Conservation (phyloP, 1,140 invertebrate genomes). For the Oreohelix idahoensis region DNA sequence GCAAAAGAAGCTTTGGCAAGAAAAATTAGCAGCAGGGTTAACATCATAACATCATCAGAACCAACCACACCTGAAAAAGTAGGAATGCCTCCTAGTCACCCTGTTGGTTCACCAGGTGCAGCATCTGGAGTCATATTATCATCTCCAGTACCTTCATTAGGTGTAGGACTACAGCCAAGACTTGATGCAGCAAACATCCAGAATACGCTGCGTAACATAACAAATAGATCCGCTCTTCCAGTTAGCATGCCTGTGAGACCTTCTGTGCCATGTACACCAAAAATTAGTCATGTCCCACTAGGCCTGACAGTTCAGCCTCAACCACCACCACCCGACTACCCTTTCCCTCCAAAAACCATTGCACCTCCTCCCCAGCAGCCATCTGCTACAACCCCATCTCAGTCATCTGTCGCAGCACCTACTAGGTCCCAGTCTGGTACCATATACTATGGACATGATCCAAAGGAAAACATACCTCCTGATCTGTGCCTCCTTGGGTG, state of each 20-base stretch:
- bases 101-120: conserved; percentile 29
- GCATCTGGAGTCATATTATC: conserved; percentile 12
- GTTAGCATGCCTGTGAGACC: conserved; percentile 27
- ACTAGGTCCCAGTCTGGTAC: conserved; percentile 76
- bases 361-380: conserved; percentile 32
- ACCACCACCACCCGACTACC: conserved; percentile 44
- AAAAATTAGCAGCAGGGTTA: conserved; percentile 90
- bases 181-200: conserved; percentile 23
- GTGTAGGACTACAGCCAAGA: conserved; percentile 17
- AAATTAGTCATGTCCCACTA: conserved; percentile 18
- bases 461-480: conserved; percentile 79
- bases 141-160: conserved; percentile 20
- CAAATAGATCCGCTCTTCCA: conserved; percentile 34
- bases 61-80: conserved; percentile 28
- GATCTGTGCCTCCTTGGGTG: conserved; percentile 93
- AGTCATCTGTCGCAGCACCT: not conserved
- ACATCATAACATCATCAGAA: conserved; percentile 67
- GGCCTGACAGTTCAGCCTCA: conserved; percentile 27
- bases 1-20: conserved; percentile 96
- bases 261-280: not conserved
- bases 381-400: not conserved
- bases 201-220: conserved; percentile 47
- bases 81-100: conserved; percentile 9
- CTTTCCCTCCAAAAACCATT: conserved; percentile 35
- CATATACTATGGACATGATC: conserved; percentile 73